Conservation (phyloP, 2,888 invertebrate species). For the Mythimna lalbum region DNA sequence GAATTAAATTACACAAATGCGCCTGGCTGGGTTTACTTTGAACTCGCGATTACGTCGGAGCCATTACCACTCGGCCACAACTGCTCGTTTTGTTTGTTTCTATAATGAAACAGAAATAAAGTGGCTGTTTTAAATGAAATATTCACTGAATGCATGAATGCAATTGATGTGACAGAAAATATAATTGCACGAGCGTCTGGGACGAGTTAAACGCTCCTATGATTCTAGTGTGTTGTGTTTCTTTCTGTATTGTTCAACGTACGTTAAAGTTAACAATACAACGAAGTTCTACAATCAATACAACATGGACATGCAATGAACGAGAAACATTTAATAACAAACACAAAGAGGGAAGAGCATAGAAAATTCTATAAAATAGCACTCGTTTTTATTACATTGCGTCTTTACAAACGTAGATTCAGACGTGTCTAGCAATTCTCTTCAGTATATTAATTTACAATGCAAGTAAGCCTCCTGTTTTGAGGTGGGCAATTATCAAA, state of each 20-base stretch:
- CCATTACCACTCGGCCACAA: too few relatives aligned
- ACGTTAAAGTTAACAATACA: background rate
- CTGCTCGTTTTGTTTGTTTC: background rate
- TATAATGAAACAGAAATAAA: background rate
- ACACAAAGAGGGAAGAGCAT: conserved; percentile 1
- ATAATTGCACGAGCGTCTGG: conserved; percentile 2
- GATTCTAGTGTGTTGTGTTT: conserved; percentile 3
- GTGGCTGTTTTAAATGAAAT: conserved; percentile 2
- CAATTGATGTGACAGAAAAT: conserved; percentile 7
- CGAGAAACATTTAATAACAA: background rate
- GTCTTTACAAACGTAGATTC: background rate
- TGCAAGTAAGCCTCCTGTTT: background rate
- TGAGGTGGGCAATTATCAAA: too few relatives aligned
- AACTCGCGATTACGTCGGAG: too few relatives aligned
- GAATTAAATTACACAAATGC: too few relatives aligned
- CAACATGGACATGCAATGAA: background rate
- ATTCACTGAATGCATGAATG: background rate
- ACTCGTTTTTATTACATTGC: background rate
- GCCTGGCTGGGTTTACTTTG: too few relatives aligned
- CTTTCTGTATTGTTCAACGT: background rate
- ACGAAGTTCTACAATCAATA: conserved; percentile 5
- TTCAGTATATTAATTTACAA: background rate
- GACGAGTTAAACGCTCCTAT: background rate
- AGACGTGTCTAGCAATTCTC: background rate
- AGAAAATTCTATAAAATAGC: background rate